A percentile compares a stretch with the other conserved stretches of the same genome.
Conservation (phyloP, 2,888 invertebrate genomes). For the Brachyopa scutellaris region DNA sequence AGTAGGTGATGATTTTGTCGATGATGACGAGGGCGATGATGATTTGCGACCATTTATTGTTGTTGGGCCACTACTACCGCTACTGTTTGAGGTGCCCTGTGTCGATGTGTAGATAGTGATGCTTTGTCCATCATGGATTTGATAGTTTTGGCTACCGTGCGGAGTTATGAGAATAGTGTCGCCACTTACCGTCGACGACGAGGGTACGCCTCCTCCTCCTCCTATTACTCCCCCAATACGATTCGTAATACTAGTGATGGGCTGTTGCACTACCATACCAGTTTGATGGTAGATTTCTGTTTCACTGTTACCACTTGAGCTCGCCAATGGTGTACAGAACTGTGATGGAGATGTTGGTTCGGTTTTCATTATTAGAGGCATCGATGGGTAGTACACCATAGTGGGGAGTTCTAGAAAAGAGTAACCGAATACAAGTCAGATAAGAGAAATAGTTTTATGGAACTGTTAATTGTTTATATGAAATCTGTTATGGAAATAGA, state of each 20-base stretch:
- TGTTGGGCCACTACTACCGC: constrained; percentile 29
- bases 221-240: constrained; percentile 40
- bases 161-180: constrained; percentile 49
- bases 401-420: constrained; percentile 78
- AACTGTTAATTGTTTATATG: too few relatives aligned
- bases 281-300: constrained; percentile 73
- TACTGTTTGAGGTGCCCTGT: constrained; percentile 17
- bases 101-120: constrained; percentile 71
- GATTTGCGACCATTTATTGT: constrained; percentile 33
- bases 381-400: constrained; percentile 82
- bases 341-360: constrained; percentile 79
- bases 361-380: constrained; percentile 81
- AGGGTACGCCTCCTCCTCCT: background rate
- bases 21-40: constrained; percentile 32
- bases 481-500: too few relatives aligned
- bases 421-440: constrained; percentile 73
- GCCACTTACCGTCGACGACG: constrained; percentile 23
- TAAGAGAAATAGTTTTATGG: too few relatives aligned
- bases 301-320: constrained; percentile 49
- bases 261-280: constrained; percentile 76
- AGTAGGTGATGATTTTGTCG: constrained; percentile 74
- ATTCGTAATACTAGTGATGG: constrained; percentile 74
- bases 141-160: constrained; percentile 50
- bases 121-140: constrained; percentile 59
- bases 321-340: constrained; percentile 77